A percentile compares a stretch with the other conserved stretches of the same genome.
These are phyloP conservation scores for Xiphorhynchus elegans DNA, from an alignment of 2,113 vertebrate species.

Conservation along the genomic window DNA sequence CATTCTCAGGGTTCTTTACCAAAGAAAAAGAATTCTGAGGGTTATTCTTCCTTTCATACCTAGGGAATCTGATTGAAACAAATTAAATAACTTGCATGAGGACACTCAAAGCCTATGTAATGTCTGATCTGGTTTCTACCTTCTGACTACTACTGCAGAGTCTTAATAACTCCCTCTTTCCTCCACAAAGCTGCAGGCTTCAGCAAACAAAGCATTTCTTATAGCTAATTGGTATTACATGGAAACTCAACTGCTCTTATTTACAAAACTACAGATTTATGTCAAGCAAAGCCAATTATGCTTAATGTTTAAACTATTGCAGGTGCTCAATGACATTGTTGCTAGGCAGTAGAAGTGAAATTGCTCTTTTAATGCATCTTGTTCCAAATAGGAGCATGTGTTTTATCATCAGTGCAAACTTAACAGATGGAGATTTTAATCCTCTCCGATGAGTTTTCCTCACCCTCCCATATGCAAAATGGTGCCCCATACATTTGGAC, in stretches of 20 bases:
- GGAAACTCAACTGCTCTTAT: constrained; percentile 81
- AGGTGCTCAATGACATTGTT: constrained; percentile 83
- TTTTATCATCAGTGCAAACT: constrained; percentile 66
- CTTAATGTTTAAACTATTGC: constrained; percentile 85
- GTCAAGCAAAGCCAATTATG: constrained; percentile 85
- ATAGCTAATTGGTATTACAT: constrained; percentile 79
- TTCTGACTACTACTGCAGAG: not conserved
- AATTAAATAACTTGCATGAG: not conserved
- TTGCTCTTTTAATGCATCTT: constrained; percentile 74
- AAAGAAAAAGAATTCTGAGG: not conserved
- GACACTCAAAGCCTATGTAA: not conserved
- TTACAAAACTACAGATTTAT: constrained; percentile 85
- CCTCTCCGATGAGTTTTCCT: not conserved
- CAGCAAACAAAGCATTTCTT: constrained; percentile 80
- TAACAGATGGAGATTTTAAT: constrained; percentile 72
- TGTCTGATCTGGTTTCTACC: not conserved
- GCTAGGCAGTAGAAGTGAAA: constrained; percentile 77
- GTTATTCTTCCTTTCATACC: not conserved
- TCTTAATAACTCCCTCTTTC: constrained; percentile 35
- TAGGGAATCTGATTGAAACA: not conserved
- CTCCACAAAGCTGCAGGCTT: constrained; percentile 71
- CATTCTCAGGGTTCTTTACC: not conserved
- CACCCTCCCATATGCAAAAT: not conserved
- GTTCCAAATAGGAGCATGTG: constrained; percentile 72
- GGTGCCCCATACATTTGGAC: not conserved